Evolutionary conservation across 1,140 invertebrate species (phyloP), one percentile per base, ranked within the genome.

Genomic region (Drosophila malerkotliana): DNA sequence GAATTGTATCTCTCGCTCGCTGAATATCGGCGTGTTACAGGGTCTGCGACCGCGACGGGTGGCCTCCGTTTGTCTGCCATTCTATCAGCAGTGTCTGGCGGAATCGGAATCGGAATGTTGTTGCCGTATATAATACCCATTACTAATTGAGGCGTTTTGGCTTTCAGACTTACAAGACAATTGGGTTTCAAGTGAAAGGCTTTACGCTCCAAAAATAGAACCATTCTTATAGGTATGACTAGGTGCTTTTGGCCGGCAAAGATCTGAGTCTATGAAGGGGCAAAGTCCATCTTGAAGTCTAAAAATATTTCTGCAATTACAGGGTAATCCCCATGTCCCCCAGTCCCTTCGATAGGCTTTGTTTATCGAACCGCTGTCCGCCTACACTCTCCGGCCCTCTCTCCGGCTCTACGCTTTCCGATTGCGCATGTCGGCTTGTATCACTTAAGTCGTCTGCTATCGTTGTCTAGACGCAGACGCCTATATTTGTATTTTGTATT

Each of bases 401-500:
- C 39, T 18, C 32, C 57, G 56, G 41, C 24, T 45, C 55, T 28
- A 28, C 26, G 26, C 6, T 1, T 12, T 37, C 12, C 34, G 56
- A 77, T 51, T 68, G 81, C 81, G 74, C 82, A 85, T 85, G 68
- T 85, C 69, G 87, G 82, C 63, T 87, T 77, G 78, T 85, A 82
- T 88, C 78, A 81, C 83, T 87, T 88, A 88, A 88, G 79, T 89
- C 75, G 84, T 89, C 84, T 89, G 79, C 85, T 89, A 82, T 89
- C 79, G 10, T 85, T 69, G 85, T 89, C 84, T 90, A 84, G 34
- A 37, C 34, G 68, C 66, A 72, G 77, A 72, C 74, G 57, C 72
- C 45, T 47, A 15, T 59, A 47, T 54, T 34, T 61, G 47, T 37
- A 58, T 59, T 63, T 26, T 26, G 24, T 26, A 26, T 26, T 45